Conservation (phyloP, 2,888 invertebrate species). For the Gnatocerus cornutus region DNA sequence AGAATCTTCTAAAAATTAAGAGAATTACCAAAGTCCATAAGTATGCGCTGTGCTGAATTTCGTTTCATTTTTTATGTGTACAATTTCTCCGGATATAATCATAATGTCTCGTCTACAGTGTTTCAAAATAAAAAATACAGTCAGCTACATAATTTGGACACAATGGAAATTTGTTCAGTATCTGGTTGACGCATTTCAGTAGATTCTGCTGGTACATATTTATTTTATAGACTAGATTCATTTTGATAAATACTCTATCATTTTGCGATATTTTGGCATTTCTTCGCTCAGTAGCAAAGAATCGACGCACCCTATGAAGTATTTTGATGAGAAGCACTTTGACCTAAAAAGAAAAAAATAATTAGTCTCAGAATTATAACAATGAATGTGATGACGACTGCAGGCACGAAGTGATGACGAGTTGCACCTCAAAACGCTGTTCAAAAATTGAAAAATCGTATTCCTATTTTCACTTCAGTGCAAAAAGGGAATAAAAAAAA, state of each 20-base stretch:
- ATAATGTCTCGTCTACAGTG: too few species aligned
- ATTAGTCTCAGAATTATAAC: conserved; percentile 13
- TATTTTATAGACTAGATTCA: conserved; percentile 55
- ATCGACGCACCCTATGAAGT: conserved; percentile 88
- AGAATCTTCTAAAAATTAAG: conserved; percentile 3
- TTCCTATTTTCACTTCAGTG: conserved; percentile 12
- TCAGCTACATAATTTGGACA: too few species aligned
- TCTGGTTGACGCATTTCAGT: background rate
- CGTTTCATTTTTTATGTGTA: too few species aligned
- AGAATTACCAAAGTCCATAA: too few species aligned
- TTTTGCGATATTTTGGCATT: conserved; percentile 83
- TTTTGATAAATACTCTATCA: conserved; percentile 86
- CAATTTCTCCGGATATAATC: too few species aligned
- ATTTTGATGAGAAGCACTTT: conserved; percentile 85
- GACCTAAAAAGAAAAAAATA: conserved; percentile 73
- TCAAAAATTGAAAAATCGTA: conserved; percentile 32
- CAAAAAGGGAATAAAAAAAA: conserved; percentile 31
- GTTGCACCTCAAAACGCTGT: conserved; percentile 41
- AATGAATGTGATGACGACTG: background rate
- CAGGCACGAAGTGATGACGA: conserved; percentile 40
- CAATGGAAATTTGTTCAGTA: too few species aligned
- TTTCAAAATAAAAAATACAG: too few species aligned
- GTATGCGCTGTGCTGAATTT: too few species aligned
- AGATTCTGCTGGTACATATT: conserved; percentile 11
- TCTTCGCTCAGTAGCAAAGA: conserved; percentile 85